Base-by-base conservation (phyloP, 2,113 vertebrate species). In the Daboia siamensis region DNA sequence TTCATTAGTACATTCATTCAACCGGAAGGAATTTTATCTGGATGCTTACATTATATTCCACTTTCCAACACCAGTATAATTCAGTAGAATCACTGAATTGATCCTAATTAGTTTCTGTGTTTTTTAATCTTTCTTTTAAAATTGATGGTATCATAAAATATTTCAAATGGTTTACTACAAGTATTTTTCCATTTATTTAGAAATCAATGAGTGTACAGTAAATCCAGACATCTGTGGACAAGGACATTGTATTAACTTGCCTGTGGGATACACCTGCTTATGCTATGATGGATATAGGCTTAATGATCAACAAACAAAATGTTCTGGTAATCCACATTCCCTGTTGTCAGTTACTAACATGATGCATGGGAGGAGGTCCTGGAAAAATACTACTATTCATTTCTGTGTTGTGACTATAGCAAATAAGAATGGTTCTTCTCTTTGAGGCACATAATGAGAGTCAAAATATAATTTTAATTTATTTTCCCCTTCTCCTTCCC, bases 201-300 rank as follows among this genome's bases (percentile, higher is more conserved):
- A 99, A 97, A 98, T 99, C 96, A 98, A 99, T 3, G 99, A 99
- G 93, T 99, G 99, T 91, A 97, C 98, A 26, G 97, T 99, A 92
- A 98, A 98, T 95, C 98, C 98, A 12, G 97, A 98, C 92, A 99
- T 99, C 91, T 99, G 99, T 95, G 99, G 99, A 93, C 97, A 97
- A 8, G 99, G 99, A 54, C 95, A 98, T 92, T 99, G 99, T 93
- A 97, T 98, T 96, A 99, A 99, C 97, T 98, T 98, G 26, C 98
- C 97, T 0, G 98, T 98, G 94, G 98, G 99, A 94, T 99, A 99
- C 93, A 98, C 97, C 91, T 99, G 99, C 95, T 98, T 98, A 94
- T 99, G 99, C 96, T 94, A 98, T 0, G 94, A 98, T 4, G 99
- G 99, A 1, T 98, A 98, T 96, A 98, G 10, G 85, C 97, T 98